Evolutionary conservation across 1,140 invertebrate genomes (phyloP).

Genomic region (Adoxophyes honmai): DNA sequence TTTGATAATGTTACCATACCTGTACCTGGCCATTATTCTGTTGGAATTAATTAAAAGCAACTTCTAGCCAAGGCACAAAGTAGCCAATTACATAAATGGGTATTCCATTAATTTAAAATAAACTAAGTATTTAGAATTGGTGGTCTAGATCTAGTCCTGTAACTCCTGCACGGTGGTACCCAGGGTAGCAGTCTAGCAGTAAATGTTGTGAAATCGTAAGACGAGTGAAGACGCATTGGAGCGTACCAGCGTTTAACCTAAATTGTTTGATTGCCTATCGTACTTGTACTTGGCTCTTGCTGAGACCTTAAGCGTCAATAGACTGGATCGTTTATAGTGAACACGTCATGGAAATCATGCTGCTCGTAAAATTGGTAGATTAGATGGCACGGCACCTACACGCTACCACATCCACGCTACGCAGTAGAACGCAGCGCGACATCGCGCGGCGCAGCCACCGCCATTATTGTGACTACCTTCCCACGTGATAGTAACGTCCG

Average conservation of each 20-base stretch:
- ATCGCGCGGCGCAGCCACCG: not conserved
- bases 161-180: not conserved
- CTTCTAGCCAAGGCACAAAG: not conserved
- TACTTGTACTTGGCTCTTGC: slow-evolving; percentile 40
- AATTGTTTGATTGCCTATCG: slow-evolving; percentile 60
- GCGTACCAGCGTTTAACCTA: slow-evolving; percentile 46
- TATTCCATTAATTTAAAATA: slow-evolving; percentile 6
- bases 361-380: slow-evolving; percentile 7
- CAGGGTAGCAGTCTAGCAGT: no score
- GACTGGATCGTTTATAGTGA: slow-evolving; percentile 20
- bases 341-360: slow-evolving; percentile 8
- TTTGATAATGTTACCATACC: slow-evolving; percentile 7
- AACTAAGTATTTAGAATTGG: not conserved
- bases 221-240: slow-evolving; percentile 18
- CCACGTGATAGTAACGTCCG: not conserved
- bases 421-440: not conserved
- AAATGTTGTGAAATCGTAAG: slow-evolving; percentile 16
- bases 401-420: not conserved
- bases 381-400: not conserved
- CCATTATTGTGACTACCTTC: slow-evolving; percentile 2
- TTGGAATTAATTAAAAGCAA: slow-evolving; percentile 1
- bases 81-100: not conserved
- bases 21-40: slow-evolving; percentile 1
- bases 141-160: not conserved
- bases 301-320: slow-evolving; percentile 20